Evolutionary conservation across 2,888 invertebrate genomes (phyloP).

Genomic region (Eledona agricola): DNA sequence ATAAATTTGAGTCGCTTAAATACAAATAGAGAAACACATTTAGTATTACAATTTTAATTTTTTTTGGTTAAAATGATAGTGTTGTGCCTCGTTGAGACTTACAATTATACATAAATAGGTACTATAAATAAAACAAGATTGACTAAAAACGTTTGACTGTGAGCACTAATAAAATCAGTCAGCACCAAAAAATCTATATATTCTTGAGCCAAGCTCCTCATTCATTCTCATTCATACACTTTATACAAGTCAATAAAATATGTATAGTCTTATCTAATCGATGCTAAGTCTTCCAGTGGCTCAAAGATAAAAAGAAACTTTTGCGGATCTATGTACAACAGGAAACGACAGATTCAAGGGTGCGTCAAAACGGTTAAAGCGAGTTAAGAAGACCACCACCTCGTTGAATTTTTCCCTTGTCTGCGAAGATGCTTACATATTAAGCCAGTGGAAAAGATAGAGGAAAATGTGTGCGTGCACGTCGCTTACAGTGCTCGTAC

Average conservation of each 20-base stretch:
- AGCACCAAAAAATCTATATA: constrained; percentile 57
- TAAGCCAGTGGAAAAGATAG: constrained; percentile 63
- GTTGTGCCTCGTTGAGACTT: constrained; percentile 54
- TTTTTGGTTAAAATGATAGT: constrained; percentile 45
- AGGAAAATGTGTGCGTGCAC: constrained; percentile 45
- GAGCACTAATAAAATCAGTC: constrained; percentile 58
- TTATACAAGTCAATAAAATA: constrained; percentile 61
- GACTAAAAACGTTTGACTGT: constrained; percentile 61
- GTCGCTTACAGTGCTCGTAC: constrained; percentile 40
- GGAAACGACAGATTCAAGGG: constrained; percentile 51
- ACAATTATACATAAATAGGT: constrained; percentile 47
- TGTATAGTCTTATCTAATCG: constrained; percentile 55
- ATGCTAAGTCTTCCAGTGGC: constrained; percentile 61
- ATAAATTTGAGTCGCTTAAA: constrained; percentile 34
- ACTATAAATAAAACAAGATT: constrained; percentile 55
- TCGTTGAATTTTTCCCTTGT: constrained; percentile 57
- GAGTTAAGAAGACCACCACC: constrained; percentile 55
- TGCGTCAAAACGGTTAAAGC: constrained; percentile 42
- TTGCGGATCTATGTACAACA: constrained; percentile 52
- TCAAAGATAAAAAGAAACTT: constrained; percentile 46
- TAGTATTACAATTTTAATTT: constrained; percentile 37
- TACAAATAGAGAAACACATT: constrained; percentile 21
- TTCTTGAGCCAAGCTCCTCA: constrained; percentile 51
- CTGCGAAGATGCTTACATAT: constrained; percentile 48
- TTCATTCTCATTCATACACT: constrained; percentile 60